These are phyloP conservation scores for Netelia fuscicornis DNA, from an alignment of 2,888 invertebrate species.

Conservation along the genomic window DNA sequence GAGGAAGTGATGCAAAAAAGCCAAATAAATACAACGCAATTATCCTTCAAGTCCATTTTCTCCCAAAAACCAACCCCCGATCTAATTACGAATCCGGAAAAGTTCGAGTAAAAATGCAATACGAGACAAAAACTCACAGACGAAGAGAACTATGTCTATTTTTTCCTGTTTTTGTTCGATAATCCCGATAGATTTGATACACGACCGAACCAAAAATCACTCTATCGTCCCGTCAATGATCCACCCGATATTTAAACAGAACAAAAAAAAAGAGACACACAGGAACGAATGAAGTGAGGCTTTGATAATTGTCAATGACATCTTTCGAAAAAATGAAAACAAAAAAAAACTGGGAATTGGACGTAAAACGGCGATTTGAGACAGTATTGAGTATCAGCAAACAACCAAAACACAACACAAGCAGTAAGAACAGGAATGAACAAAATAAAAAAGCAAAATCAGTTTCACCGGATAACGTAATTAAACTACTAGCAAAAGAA, in stretches of 20 bases:
- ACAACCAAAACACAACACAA: conserved; percentile 44
- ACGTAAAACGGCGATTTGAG: conserved; percentile 35
- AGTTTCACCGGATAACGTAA: conserved; percentile 70
- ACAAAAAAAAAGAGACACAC: background rate
- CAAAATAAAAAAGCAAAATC: conserved; percentile 57
- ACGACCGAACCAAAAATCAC: conserved; percentile 47
- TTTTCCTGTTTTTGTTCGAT: background rate
- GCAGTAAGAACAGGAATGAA: conserved; percentile 25
- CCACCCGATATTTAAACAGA: conserved; percentile 26
- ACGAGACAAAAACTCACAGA: conserved; percentile 25
- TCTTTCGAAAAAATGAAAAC: conserved; percentile 20
- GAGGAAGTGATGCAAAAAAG: conserved; percentile 42
- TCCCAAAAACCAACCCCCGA: conserved; percentile 7
- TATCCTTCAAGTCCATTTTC: conserved; percentile 53
- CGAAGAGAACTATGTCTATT: conserved; percentile 3
- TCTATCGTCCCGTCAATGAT: conserved; percentile 63
- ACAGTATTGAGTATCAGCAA: conserved; percentile 45
- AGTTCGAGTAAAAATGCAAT: conserved; percentile 17
- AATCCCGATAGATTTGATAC: background rate
- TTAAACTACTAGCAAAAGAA: conserved; percentile 66
- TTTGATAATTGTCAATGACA: conserved; percentile 33
- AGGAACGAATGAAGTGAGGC: conserved; percentile 18
- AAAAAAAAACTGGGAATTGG: conserved; percentile 24
- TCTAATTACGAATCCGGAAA: conserved; percentile 64
- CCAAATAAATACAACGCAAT: conserved; percentile 62